Conservation (phyloP, 2,888 invertebrate species). For the Hymenopus coronatus region DNA sequence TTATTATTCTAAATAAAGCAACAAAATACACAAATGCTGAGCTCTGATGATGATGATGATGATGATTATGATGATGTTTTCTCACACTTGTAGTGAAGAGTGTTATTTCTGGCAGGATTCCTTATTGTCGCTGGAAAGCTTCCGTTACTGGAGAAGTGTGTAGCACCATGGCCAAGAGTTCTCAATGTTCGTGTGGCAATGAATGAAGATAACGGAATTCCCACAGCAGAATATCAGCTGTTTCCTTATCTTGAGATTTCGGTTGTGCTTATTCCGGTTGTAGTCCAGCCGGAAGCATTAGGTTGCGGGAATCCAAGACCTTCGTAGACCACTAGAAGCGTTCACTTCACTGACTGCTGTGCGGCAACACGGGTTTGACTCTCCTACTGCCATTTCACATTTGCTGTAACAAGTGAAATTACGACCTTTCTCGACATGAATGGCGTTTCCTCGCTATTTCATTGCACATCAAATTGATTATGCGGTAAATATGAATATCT, state of each 20-base stretch:
- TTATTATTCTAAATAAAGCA: too few relatives aligned
- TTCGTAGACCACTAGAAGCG: not conserved
- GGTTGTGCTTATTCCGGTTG: not conserved
- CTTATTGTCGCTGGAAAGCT: not conserved
- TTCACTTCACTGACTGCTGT: not conserved
- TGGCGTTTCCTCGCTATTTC: too few relatives aligned
- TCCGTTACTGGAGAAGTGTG: not conserved
- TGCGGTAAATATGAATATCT: too few relatives aligned
- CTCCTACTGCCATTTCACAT: not conserved
- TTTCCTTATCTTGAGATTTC: not conserved
- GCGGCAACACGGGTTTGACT: not conserved
- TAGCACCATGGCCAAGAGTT: too few relatives aligned
- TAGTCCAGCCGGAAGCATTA: not conserved
- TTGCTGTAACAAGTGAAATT: too few relatives aligned
- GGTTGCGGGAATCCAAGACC: not conserved
- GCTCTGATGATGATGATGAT: too few relatives aligned
- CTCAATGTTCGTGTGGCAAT: not conserved
- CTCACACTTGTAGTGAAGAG: too few relatives aligned
- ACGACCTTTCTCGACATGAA: too few relatives aligned
- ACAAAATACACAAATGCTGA: too few relatives aligned
- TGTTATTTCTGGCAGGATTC: too few relatives aligned
- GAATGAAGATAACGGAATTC: not conserved
- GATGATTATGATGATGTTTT: too few relatives aligned
- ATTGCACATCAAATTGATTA: too few relatives aligned
- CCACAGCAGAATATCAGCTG: not conserved